Evolutionary conservation across 2,888 invertebrate genomes (phyloP).

Genomic region (Dolomedes plantarius): DNA sequence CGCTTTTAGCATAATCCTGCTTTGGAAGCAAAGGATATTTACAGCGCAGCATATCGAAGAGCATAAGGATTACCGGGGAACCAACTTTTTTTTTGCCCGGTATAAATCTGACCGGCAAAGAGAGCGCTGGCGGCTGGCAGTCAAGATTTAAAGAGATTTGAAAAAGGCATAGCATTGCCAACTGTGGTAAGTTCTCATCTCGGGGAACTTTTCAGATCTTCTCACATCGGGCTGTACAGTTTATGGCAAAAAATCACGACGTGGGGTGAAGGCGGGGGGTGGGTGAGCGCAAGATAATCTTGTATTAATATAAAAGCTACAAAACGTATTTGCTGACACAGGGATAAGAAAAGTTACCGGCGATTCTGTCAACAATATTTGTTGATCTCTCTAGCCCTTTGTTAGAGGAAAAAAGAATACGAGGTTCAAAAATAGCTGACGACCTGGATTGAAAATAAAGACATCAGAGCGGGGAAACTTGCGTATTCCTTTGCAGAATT

Average conservation of each 20-base stretch:
- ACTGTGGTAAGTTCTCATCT: no score
- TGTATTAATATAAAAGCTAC: background rate
- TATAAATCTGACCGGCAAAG: background rate
- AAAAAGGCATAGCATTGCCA: background rate
- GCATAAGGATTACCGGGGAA: background rate
- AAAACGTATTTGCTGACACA: background rate
- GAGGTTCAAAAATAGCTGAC: no score
- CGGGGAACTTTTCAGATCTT: no score
- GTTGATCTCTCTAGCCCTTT: no score
- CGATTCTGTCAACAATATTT: no score
- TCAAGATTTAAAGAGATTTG: background rate
- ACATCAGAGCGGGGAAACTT: no score
- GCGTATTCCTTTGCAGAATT: no score
- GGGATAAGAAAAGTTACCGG: no score
- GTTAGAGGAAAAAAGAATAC: no score
- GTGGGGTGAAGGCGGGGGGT: no score
- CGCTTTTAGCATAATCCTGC: slow-evolving; percentile 60
- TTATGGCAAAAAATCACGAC: background rate
- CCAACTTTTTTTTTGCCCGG: background rate
- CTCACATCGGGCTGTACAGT: no score
- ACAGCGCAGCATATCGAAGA: background rate
- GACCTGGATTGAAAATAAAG: no score
- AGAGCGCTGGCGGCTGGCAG: background rate
- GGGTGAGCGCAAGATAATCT: background rate
- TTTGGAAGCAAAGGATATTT: background rate